These are phyloP conservation scores for Hemibagrus guttatus DNA, from an alignment of 2,797 vertebrate species.

Conservation along the genomic window DNA sequence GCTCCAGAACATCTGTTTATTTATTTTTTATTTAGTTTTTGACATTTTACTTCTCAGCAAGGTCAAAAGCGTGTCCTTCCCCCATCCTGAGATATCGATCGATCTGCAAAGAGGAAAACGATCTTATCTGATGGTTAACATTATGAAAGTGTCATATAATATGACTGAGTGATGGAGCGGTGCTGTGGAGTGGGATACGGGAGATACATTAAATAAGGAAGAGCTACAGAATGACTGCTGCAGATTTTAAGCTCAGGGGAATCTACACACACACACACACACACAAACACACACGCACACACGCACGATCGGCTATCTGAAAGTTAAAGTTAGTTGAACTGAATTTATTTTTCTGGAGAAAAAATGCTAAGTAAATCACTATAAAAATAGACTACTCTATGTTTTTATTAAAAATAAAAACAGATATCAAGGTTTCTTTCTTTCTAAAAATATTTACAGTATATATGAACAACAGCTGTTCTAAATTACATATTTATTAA, in stretches of 20 bases:
- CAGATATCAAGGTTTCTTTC: no score
- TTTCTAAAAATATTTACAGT: no score
- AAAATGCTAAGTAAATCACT: not conserved
- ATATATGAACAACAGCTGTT: no score
- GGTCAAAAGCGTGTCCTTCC: slow-evolving; percentile 4
- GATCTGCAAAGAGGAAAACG: slow-evolving; percentile 9
- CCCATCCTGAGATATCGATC: not conserved
- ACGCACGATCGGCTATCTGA: not conserved
- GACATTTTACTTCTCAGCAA: not conserved
- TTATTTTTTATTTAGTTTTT: not conserved
- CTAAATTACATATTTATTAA: no score
- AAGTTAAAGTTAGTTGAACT: slow-evolving; percentile 14
- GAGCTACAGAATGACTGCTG: slow-evolving; percentile 2
- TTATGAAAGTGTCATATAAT: slow-evolving; percentile 17
- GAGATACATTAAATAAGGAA: slow-evolving; percentile 21
- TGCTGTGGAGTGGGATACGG: slow-evolving; percentile 18
- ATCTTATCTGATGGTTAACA: slow-evolving; percentile 23
- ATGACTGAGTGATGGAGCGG: slow-evolving; percentile 1
- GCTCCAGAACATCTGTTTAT: not conserved
- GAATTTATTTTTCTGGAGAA: not conserved
- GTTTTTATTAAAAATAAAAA: no score
- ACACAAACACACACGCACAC: not conserved
- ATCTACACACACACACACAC: not conserved
- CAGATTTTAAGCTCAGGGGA: slow-evolving; percentile 1
- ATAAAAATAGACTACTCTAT: no score